Evolutionary conservation across 2,888 invertebrate genomes (phyloP).

Genomic region (Timandra comae): DNA sequence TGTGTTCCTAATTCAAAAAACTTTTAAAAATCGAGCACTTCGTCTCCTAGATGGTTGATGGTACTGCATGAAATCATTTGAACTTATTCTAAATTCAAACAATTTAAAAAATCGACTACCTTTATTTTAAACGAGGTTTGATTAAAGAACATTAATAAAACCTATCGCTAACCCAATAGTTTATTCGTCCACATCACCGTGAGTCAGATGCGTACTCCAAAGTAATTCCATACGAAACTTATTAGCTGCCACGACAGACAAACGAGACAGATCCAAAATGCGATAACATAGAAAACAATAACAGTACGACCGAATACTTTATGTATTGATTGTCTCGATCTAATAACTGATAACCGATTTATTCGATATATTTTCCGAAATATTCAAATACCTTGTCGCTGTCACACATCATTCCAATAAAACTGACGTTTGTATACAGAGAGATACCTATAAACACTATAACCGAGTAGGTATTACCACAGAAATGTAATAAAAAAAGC

Average conservation of each 20-base stretch:
- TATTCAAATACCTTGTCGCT: constrained; percentile 14
- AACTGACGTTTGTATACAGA: constrained; percentile 12
- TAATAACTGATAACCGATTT: constrained; percentile 4
- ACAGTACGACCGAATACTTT: constrained; percentile 5
- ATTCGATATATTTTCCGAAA: constrained; percentile 15
- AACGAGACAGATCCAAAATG: constrained; percentile 11
- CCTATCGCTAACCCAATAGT: no score
- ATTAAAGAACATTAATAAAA: no score
- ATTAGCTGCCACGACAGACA: constrained; percentile 2
- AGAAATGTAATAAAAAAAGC: constrained; percentile 62
- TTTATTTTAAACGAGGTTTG: no score
- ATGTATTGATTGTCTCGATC: constrained; percentile 3
- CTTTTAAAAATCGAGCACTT: no score
- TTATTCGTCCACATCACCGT: no score
- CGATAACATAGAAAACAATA: constrained; percentile 2
- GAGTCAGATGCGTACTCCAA: no score
- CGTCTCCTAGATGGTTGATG: no score
- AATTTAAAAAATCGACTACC: no score
- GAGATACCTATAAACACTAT: constrained; percentile 14
- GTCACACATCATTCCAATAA: constrained; percentile 17
- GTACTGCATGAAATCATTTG: no score
- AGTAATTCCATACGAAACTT: no score
- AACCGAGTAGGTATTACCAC: constrained; percentile 36
- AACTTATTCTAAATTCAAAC: no score
- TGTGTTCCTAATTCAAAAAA: no score